These are phyloP conservation scores for Tauraco erythrolophus DNA, from an alignment of 2,113 vertebrate genomes.

Conservation along the genomic window DNA sequence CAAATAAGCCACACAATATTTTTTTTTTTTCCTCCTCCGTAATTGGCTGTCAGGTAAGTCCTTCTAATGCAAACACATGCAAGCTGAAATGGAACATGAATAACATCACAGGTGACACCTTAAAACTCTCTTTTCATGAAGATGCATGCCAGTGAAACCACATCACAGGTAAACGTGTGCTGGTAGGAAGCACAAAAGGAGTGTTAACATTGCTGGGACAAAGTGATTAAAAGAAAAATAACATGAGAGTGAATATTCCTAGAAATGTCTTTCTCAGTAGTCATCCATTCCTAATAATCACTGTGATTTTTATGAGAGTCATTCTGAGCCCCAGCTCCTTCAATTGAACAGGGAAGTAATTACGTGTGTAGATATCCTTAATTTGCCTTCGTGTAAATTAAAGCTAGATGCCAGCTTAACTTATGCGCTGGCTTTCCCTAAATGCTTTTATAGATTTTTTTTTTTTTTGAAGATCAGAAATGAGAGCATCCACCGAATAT, in stretches of 20 bases:
- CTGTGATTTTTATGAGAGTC: constrained; percentile 17
- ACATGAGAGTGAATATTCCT: not conserved
- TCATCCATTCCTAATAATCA: constrained; percentile 20
- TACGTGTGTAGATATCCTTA: constrained; percentile 4
- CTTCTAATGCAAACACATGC: not conserved
- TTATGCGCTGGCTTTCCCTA: not conserved
- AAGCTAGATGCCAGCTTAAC: constrained; percentile 21
- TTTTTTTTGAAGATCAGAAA: not conserved
- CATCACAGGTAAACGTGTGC: rapidly evolving
- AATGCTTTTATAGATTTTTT: constrained; percentile 26
- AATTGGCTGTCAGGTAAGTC: not conserved
- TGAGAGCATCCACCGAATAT: not conserved
- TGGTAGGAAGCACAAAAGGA: not conserved
- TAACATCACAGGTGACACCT: not conserved
- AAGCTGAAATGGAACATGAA: not conserved
- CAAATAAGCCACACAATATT: not conserved
- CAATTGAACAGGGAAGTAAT: constrained; percentile 1
- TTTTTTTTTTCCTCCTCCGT: not conserved
- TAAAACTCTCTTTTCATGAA: not conserved
- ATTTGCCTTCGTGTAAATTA: constrained; percentile 37
- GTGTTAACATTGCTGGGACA: not conserved
- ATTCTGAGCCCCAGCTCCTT: not conserved
- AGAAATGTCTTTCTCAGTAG: not conserved
- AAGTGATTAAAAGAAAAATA: not conserved
- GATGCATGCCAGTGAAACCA: not conserved